A percentile compares a stretch with the other conserved stretches of the same genome.
Evolutionary conservation across 2,888 invertebrate genomes (phyloP).

Genomic region (Hedychridium roseum): DNA sequence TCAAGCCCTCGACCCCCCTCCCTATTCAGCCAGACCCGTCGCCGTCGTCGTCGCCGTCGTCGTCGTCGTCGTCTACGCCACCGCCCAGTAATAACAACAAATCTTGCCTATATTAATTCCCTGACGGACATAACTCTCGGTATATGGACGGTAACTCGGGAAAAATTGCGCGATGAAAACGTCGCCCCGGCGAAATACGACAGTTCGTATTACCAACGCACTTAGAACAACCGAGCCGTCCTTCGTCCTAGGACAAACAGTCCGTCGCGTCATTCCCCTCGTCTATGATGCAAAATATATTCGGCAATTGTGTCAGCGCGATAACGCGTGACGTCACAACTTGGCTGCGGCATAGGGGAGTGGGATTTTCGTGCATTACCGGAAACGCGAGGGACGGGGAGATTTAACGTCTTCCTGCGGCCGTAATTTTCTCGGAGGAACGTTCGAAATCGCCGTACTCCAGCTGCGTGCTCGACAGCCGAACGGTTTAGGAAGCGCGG

Average conservation of each 20-base stretch:
- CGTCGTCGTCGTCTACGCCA: slow-evolving; percentile 23
- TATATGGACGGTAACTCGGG: slow-evolving; percentile 49
- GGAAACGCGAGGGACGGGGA: too few relatives aligned
- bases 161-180: slow-evolving; percentile 58
- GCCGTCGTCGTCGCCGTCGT: slow-evolving; percentile 25
- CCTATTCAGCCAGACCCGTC: too few relatives aligned
- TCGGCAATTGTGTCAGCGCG: too few relatives aligned
- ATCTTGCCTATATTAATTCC: slow-evolving; percentile 63
- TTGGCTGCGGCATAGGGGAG: too few relatives aligned
- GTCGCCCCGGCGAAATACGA: slow-evolving; percentile 50
- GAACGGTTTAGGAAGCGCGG: slow-evolving; percentile 40
- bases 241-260: neutral
- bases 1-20: too few relatives aligned
- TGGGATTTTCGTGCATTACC: too few relatives aligned
- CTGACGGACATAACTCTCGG: slow-evolving; percentile 60
- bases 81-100: slow-evolving; percentile 59
- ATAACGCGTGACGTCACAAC: too few relatives aligned
- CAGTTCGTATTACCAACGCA: slow-evolving; percentile 50
- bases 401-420: too few relatives aligned
- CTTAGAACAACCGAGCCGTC: slow-evolving; percentile 32
- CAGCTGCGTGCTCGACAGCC: slow-evolving; percentile 38
- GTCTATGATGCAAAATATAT: neutral
- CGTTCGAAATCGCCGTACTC: slow-evolving; percentile 38
- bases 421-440: slow-evolving; percentile 24
- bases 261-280: neutral